Evolutionary conservation across 2,888 invertebrate genomes (phyloP).

Genomic region (Pemphredon lugubris): DNA sequence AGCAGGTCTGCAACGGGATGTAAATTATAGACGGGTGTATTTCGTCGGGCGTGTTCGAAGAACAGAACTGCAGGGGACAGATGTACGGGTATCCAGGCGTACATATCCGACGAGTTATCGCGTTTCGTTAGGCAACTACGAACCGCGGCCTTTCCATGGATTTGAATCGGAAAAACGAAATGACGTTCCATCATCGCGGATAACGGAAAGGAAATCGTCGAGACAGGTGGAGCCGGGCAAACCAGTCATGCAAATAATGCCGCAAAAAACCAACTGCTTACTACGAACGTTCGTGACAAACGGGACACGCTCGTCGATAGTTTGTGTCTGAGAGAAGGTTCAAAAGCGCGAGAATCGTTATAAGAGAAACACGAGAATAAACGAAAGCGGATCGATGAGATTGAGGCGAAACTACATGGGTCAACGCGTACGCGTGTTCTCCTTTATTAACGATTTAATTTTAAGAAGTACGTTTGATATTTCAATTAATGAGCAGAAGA

Average conservation of each 20-base stretch:
- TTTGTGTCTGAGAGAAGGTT: slow-evolving; percentile 34
- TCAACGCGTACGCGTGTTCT: slow-evolving; percentile 29
- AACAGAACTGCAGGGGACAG: slow-evolving; percentile 42
- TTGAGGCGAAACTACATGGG: slow-evolving; percentile 38
- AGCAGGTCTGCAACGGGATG: slow-evolving; percentile 37
- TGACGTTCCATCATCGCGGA: neutral
- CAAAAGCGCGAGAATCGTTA: slow-evolving; percentile 7
- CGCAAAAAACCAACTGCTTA: slow-evolving; percentile 50
- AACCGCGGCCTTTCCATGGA: slow-evolving; percentile 15
- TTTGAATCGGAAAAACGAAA: slow-evolving; percentile 12
- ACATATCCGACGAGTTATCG: slow-evolving; percentile 22
- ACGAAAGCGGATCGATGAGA: slow-evolving; percentile 26
- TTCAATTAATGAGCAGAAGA: too few species aligned
- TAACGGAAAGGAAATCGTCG: slow-evolving; percentile 6
- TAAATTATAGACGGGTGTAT: slow-evolving; percentile 15
- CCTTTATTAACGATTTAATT: slow-evolving; percentile 25
- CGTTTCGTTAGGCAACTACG: slow-evolving; percentile 18
- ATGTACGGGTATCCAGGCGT: slow-evolving; percentile 23
- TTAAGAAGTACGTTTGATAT: slow-evolving; percentile 1
- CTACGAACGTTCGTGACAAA: slow-evolving; percentile 31
- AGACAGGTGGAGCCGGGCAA: slow-evolving; percentile 22
- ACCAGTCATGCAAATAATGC: slow-evolving; percentile 62
- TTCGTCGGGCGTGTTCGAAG: slow-evolving; percentile 30
- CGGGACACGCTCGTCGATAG: slow-evolving; percentile 42
- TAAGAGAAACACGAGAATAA: slow-evolving; percentile 17